Conservation (phyloP, 2,888 invertebrate genomes). For the Barypeithes pellucidus region DNA sequence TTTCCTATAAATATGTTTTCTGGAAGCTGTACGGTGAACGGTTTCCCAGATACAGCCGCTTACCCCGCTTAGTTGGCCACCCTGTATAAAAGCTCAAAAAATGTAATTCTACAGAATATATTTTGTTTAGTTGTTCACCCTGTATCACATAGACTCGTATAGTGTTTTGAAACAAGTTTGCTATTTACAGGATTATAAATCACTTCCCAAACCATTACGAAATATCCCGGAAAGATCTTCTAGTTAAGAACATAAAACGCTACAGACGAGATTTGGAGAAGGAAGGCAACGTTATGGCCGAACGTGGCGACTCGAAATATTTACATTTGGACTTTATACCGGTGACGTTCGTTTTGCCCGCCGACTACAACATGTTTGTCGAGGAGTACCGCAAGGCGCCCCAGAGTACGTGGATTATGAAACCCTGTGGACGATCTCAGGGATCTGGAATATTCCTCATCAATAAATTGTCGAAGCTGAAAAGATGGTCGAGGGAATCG, state of each 20-base stretch:
- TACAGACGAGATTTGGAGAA: slow-evolving; percentile 94
- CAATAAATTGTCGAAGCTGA: slow-evolving; percentile 94
- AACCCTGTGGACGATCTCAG: slow-evolving; percentile 96
- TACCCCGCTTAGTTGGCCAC: too few relatives aligned
- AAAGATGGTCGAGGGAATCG: slow-evolving; percentile 91
- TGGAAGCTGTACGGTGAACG: too few relatives aligned
- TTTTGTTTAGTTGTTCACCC: too few relatives aligned
- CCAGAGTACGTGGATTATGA: slow-evolving; percentile 98
- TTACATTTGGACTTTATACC: slow-evolving; percentile 93
- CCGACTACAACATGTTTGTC: slow-evolving; percentile 97
- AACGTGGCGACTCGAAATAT: slow-evolving; percentile 86
- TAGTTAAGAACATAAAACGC: slow-evolving; percentile 96
- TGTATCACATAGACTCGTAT: too few relatives aligned
- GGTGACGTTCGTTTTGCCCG: slow-evolving; percentile 93
- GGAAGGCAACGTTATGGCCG: slow-evolving; percentile 90
- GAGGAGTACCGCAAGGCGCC: slow-evolving; percentile 96
- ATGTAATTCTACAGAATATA: too few relatives aligned
- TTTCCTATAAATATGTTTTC: too few relatives aligned
- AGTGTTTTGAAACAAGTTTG: too few relatives aligned
- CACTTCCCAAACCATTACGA: slow-evolving; percentile 98
- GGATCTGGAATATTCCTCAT: slow-evolving; percentile 97
- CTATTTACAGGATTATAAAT: slow-evolving; percentile 83
- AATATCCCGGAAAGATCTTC: slow-evolving; percentile 93
- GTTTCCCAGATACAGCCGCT: too few relatives aligned
- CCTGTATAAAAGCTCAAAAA: too few relatives aligned